Evolutionary conservation across 1,140 invertebrate genomes (phyloP), one percentile per base, ranked within the genome.

Genomic region (Drosophila pallidifrons): DNA sequence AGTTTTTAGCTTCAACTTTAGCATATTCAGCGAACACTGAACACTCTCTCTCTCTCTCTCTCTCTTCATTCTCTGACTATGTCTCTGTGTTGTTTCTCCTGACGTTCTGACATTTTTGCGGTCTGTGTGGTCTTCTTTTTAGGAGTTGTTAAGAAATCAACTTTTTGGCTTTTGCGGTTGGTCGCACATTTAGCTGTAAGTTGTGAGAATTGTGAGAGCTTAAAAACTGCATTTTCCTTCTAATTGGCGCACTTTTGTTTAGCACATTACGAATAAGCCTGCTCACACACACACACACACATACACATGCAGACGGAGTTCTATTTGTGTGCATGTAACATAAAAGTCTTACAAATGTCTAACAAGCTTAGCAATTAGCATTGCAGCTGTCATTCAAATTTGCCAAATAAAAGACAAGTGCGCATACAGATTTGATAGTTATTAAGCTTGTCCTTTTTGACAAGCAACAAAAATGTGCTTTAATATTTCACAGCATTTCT

Each of bases 201-300:
- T 69, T 61, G 10, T 45, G 32, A 59, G 46, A 66, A 58, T 58
- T 66, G 55, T 35, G 49, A 75, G 63, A 80, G 83, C 80, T 88
- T 88, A 88, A 87, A 87, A 87, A 75, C 68, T 57, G 57, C 69
- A 88, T 83, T 88, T 87, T 64, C 66, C 77, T 89, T 77, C 85
- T 88, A 88, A 88, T 88, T 88, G 83, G 83, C 81, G 83, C 85
- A 88, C 83, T 88, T 87, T 83, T 88, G 85, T 87, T 87, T 87
- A 78, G 69, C 77, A 82, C 79, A 88, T 83, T 82, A 82, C 58
- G 63, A 72, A 60, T 61, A 82, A 49, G 15, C 25, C 41, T 49
- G 25, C 51, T 38, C 25, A 54, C 16, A 51, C 5, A 11, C 16
- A 7, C 15, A 30, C 25, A 52, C 10, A 30, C 16, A 7, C 15